phyloP scores from a whole-genome alignment of 2,113 vertebrate genomes.

The Proteles cristata region DNA sequence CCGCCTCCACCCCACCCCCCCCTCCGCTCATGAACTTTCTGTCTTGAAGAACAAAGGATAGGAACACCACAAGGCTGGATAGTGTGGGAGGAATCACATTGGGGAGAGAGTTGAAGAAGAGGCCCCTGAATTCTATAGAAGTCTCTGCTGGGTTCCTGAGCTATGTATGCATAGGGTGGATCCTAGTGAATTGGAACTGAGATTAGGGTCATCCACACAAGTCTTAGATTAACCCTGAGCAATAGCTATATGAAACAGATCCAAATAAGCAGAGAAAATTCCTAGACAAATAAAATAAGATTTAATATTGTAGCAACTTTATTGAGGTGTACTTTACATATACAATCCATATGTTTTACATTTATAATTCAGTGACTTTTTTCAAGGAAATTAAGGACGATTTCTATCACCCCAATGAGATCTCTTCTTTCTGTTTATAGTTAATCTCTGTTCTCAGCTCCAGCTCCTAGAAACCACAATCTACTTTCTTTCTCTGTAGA shows the following conservation, averaged over 20 bases:
- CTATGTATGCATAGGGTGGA: background rate
- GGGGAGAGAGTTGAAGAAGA: background rate
- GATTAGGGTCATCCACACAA: background rate
- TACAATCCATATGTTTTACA: background rate
- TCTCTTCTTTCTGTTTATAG: background rate
- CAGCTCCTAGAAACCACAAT: background rate
- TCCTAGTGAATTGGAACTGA: background rate
- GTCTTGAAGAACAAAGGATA: background rate
- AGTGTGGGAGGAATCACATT: background rate
- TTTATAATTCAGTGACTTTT: background rate
- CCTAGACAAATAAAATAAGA: background rate
- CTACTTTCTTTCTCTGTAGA: background rate
- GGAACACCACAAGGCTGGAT: background rate
- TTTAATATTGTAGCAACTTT: background rate
- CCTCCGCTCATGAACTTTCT: background rate
- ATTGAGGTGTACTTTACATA: background rate
- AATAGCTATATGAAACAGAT: background rate
- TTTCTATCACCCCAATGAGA: background rate
- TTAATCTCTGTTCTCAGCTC: background rate
- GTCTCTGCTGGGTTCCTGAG: background rate
- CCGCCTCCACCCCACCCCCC: too few species aligned
- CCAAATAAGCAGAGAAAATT: constrained; percentile 26
- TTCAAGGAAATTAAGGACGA: background rate
- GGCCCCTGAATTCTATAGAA: background rate
- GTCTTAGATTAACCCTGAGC: background rate